These are phyloP conservation scores for Philopotamus ludificatus DNA, from an alignment of 1,140 invertebrate species.

Conservation along the genomic window DNA sequence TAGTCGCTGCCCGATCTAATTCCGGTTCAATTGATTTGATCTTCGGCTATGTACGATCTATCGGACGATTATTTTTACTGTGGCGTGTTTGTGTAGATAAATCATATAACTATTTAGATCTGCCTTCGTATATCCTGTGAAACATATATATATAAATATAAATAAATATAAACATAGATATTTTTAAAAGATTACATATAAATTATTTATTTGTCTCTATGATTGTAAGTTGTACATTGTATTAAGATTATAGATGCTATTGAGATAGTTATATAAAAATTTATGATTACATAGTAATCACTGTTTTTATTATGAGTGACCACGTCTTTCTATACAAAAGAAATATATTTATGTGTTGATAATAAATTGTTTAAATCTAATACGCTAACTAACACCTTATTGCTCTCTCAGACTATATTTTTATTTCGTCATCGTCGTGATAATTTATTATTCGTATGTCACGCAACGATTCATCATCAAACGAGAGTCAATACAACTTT, in stretches of 20 bases:
- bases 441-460: too few relatives aligned
- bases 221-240: background rate
- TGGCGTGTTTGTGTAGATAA: conserved; percentile 29
- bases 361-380: too few relatives aligned
- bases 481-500: too few relatives aligned
- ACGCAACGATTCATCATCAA: too few relatives aligned
- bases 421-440: background rate
- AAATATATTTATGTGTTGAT: too few relatives aligned
- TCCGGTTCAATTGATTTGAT: background rate
- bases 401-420: too few relatives aligned
- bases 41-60: too few relatives aligned
- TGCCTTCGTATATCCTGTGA: conserved; percentile 40
- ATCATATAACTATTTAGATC: conserved; percentile 33
- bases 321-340: too few relatives aligned
- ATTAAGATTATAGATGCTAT: background rate
- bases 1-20: background rate
- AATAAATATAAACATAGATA: background rate
- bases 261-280: background rate
- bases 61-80: background rate
- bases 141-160: conserved; percentile 17
- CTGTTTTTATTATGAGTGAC: background rate
- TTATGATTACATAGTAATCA: background rate
- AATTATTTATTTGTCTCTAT: background rate
- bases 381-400: too few relatives aligned
- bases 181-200: too few relatives aligned